Evolutionary conservation across 1,140 invertebrate species (phyloP).

Genomic region (Drosophila guanche): DNA sequence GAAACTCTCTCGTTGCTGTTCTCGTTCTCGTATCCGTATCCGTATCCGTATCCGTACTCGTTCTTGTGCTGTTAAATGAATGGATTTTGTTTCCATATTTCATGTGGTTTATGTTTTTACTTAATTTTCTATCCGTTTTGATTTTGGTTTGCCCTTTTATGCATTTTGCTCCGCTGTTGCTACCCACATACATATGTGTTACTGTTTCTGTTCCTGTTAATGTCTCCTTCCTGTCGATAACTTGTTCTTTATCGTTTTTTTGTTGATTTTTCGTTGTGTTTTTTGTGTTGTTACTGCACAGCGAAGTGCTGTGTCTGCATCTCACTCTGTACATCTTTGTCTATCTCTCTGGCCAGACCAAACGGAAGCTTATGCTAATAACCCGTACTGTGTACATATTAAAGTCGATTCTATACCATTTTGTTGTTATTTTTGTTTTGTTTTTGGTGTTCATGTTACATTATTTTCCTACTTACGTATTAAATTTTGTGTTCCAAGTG

Average conservation of each 20-base stretch:
- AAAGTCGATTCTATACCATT: conserved; percentile 30
- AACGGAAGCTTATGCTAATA: conserved; percentile 44
- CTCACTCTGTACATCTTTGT: conserved; percentile 37
- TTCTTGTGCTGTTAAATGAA: conserved; percentile 66
- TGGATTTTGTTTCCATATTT: conserved; percentile 33
- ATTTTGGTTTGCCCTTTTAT: conserved; percentile 19
- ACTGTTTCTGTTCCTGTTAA: conserved; percentile 38
- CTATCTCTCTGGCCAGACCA: conserved; percentile 12
- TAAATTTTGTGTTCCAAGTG: conserved; percentile 27
- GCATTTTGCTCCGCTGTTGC: conserved; percentile 25
- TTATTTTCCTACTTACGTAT: conserved; percentile 28
- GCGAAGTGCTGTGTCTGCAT: conserved; percentile 40
- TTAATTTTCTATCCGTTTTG: conserved; percentile 9
- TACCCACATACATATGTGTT: background rate
- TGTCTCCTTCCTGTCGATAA: conserved; percentile 23
- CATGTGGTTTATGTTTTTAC: conserved; percentile 3
- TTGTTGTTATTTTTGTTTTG: conserved; percentile 35
- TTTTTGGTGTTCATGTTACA: conserved; percentile 25
- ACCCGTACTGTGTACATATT: conserved; percentile 33
- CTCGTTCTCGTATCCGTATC: conserved; percentile 12
- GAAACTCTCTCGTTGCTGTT: conserved; percentile 36
- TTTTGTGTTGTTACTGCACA: conserved; percentile 20
- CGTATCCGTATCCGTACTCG: conserved; percentile 40
- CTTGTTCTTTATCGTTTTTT: conserved; percentile 5
- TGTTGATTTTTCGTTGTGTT: background rate